Base-by-base conservation (phyloP, 2,888 invertebrate species). In the Drosophila dives region DNA sequence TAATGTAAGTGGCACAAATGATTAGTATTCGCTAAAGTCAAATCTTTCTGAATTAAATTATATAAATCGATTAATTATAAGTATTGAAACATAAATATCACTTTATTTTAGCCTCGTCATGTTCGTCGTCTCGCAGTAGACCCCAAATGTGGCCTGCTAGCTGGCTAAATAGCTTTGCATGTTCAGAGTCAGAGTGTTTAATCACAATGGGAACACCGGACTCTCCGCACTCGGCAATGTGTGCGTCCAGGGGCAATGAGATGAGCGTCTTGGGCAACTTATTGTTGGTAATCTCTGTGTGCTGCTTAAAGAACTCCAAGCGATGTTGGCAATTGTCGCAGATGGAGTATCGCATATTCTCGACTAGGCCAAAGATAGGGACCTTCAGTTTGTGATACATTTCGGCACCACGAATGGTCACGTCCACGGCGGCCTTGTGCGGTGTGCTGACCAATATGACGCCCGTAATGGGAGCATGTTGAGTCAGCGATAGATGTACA, bases 381-480 rank as follows among this genome's bases (percentile, higher is more conserved):
- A 98, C 95, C 74, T 95, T 94, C 2, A 98, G 94, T 91, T 96
- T 98, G 72, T 95, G 94, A 89, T 98, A 97, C 98, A 99, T 98
- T 82, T 95, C 95, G 0, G 97, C 96, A 15, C 98, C 98, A 82
- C 97, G 95, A 84, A 95, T 94, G 0, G 98, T 97, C 32, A 99
- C 98, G 91, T 98, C 95, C 8, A 98, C 91, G 0, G 99, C 97
- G 3, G 98, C 96, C 62, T 95, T 95, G 92, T 99, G 99, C 0
- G 99, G 98, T 0, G 98, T 99, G 11, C 98, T 98, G 0, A 99
- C 97, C 55, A 99, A 94, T n/a, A 99, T 91, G 6, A 96, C 97
- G 95, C 97, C 98, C 90, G 96, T 94, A 53, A 99, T 95, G 2
- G 97, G 97, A 55, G 98, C 94, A 93, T 97, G 98, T 93, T 99